phyloP scores from a whole-genome alignment of 2,113 vertebrate species.

The Triplophysa tibetana region DNA sequence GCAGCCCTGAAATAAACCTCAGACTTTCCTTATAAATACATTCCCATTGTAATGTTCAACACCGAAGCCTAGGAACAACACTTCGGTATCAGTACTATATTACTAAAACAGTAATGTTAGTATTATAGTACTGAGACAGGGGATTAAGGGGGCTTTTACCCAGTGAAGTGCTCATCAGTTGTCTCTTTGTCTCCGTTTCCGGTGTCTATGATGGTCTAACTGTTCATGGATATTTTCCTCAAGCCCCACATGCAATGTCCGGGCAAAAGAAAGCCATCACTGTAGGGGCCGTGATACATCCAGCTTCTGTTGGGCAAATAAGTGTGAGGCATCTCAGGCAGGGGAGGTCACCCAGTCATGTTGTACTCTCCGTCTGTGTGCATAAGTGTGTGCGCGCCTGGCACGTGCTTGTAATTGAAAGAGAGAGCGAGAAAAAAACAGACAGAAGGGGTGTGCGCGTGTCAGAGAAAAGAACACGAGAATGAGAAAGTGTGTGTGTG shows the following conservation, averaged over 20 bases:
- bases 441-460: not conserved
- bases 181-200: conserved; percentile 48
- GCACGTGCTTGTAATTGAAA: conserved; percentile 51
- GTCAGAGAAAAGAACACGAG: not conserved
- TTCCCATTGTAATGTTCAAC: not conserved
- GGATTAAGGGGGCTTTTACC: not conserved
- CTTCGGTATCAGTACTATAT: not conserved
- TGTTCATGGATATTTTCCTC: conserved; percentile 54
- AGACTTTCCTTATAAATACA: not conserved
- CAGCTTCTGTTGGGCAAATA: conserved; percentile 67
- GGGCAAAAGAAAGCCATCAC: conserved; percentile 63
- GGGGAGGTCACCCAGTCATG: conserved; percentile 61
- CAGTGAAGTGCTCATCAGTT: not conserved
- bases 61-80: not conserved
- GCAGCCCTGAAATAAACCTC: not conserved
- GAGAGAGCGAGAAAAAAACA: not conserved
- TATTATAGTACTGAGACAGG: not conserved
- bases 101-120: not conserved
- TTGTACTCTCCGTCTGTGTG: conserved; percentile 54
- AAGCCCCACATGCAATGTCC: conserved; percentile 61
- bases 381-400: conserved; percentile 50
- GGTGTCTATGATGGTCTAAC: conserved; percentile 53
- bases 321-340: conserved; percentile 64
- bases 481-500: not conserved
- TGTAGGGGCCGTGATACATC: conserved; percentile 71